These are phyloP conservation scores for Macrotrachela quadricornifera DNA, from an alignment of 1,140 invertebrate genomes.

Conservation along the genomic window DNA sequence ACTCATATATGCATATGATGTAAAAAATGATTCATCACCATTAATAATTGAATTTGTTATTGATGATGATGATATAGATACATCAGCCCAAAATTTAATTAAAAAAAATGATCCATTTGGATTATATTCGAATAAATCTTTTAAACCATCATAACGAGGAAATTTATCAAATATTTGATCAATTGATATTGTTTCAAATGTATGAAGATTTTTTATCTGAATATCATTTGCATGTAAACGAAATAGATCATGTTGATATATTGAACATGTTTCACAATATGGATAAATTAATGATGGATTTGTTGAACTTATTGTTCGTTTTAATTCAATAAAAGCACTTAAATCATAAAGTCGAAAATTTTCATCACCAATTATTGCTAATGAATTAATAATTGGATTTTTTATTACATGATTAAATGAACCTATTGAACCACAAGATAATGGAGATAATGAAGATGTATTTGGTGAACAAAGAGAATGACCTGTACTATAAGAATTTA, in stretches of 20 bases:
- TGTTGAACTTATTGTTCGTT: slow-evolving; percentile 31
- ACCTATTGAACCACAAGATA: no score
- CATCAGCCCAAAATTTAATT: slow-evolving; percentile 91
- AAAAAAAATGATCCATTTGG: slow-evolving; percentile 93
- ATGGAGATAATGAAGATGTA: no score
- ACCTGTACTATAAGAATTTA: no score
- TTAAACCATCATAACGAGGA: slow-evolving; percentile 87
- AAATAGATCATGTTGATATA: slow-evolving; percentile 5
- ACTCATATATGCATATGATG: no score
- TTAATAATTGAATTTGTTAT: no score
- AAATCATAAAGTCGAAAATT: slow-evolving; percentile 72
- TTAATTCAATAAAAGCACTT: slow-evolving; percentile 78
- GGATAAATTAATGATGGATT: slow-evolving; percentile 9
- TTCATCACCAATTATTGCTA: slow-evolving; percentile 93
- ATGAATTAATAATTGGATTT: no score
- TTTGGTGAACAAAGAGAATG: no score
- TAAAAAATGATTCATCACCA: no score
- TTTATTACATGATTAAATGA: no score
- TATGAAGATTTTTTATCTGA: no score
- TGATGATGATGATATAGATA: no score
- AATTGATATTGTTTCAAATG: no score
- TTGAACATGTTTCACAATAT: not conserved
- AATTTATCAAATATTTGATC: slow-evolving; percentile 99
- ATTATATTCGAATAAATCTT: slow-evolving; percentile 91
- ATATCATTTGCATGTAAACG: slow-evolving; percentile 66